Evolutionary conservation across 2,888 invertebrate species (phyloP).

Genomic region (Athalia circularis): DNA sequence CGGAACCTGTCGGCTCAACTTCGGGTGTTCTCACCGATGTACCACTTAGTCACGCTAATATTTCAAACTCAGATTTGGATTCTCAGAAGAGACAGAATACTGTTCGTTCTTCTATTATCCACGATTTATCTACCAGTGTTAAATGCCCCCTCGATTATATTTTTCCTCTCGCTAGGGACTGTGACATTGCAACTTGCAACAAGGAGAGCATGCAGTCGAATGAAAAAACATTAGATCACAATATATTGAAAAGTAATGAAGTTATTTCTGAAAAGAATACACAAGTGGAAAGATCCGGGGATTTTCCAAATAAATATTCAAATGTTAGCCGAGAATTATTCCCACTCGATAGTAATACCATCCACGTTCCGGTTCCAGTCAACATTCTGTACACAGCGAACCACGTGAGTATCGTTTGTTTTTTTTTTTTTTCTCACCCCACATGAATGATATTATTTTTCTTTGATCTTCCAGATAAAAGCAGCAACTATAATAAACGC

Average conservation of each 20-base stretch:
- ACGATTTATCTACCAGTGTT: conserved; percentile 2
- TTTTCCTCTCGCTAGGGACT: conserved; percentile 49
- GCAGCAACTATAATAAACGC: conserved; percentile 84
- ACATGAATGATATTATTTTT: background rate
- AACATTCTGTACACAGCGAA: conserved; percentile 60
- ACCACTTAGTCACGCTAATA: background rate
- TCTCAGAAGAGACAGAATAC: background rate
- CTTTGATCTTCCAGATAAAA: conserved; percentile 66
- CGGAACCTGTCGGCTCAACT: conserved; percentile 51
- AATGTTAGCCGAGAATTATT: conserved; percentile 66
- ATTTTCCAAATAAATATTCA: conserved; percentile 51
- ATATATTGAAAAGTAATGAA: background rate
- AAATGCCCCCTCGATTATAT: conserved; percentile 53
- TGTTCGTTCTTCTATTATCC: background rate
- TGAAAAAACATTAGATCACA: background rate
- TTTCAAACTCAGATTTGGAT: background rate
- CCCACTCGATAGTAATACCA: conserved; percentile 62
- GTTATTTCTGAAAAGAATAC: background rate
- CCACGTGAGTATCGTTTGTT: conserved; percentile 62
- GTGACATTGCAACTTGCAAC: conserved; percentile 1
- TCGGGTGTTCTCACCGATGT: background rate
- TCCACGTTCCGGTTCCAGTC: conserved; percentile 61
- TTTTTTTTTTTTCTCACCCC: conserved; percentile 17
- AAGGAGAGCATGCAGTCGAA: background rate
- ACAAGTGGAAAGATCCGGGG: background rate